Evolutionary conservation across 2,797 vertebrate species (phyloP).

Genomic region (Ispidina lecontei): DNA sequence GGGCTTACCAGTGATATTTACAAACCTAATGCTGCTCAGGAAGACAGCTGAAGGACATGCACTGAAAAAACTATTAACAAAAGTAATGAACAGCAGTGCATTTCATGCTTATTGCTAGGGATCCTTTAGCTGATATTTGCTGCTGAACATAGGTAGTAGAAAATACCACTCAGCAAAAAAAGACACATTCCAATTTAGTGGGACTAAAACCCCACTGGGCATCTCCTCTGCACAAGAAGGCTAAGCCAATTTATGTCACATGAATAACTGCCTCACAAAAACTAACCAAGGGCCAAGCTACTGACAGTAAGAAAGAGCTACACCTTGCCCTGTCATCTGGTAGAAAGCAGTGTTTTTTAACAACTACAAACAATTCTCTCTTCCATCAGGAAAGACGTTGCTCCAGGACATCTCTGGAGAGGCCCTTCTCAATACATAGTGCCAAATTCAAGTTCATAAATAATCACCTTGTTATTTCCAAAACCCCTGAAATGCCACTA

Average conservation of each 20-base stretch:
- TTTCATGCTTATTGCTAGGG: not conserved
- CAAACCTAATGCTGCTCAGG: not conserved
- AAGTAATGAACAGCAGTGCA: not conserved
- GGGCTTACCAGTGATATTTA: not conserved
- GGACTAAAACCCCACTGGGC: not conserved
- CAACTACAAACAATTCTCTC: not conserved
- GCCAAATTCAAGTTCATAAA: not conserved
- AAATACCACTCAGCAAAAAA: not conserved
- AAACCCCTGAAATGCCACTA: not conserved
- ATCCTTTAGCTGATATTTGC: not conserved
- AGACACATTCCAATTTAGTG: not conserved
- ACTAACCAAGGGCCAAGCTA: not conserved
- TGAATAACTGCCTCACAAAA: not conserved
- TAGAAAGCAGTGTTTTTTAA: not conserved
- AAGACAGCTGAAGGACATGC: not conserved
- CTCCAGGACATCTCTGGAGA: not conserved
- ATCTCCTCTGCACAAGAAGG: not conserved
- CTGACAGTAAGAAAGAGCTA: not conserved
- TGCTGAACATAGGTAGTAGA: not conserved
- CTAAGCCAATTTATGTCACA: not conserved
- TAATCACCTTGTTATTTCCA: not conserved
- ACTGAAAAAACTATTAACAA: not conserved
- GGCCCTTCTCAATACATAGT: not conserved
- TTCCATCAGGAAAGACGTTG: not conserved
- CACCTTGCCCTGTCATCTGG: not conserved